Base-by-base conservation (phyloP, 1,140 invertebrate species). In the Drosophila azteca region DNA sequence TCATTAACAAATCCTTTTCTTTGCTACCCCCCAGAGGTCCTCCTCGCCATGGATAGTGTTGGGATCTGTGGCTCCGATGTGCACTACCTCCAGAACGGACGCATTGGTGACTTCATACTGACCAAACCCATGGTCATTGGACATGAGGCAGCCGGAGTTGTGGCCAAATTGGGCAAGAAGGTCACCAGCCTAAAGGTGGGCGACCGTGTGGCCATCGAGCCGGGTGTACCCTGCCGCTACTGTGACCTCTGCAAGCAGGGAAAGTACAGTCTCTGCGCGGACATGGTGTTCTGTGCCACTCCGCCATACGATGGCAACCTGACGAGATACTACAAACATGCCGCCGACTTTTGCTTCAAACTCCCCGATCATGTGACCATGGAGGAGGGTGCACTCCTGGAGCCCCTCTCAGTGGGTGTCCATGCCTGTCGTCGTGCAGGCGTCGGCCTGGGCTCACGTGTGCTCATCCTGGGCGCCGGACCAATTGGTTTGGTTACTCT, bases 41-140 rank as follows among this genome's bases (percentile, higher is more conserved):
- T 98, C 9, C 79, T 99, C 2, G 93, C 94, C 68, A 98, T 99
- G 95, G 94, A 95, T 73, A 95, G 95, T 74, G 97, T 99, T 43
- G 98, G 98, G 39, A 99, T 99, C 76, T 99, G 98, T 92, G 98
- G 98, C 0, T 99, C 98, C 0, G 98, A 99, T 92, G 96, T 99
- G 6, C 97, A 98, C 91, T 99, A 98, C 92, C 95, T 97, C 92
- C 94, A 95, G 6, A 91, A 95, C 71, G 98, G 98, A 15, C 87
- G 94, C 24, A 98, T 98, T 90, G 97, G 96, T 0, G 94, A 95
- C 77, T 98, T 97, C 84, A 92, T 97, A 8, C 93, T 98, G 0
- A 94, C 95, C 50, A 92, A 95, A 66, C 97, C 97, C 13, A 98
- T 98, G 96, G 94, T 98, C 35, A 95, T 98, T 79, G 97, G 97